Percentiles rank a stretch among this genome's conserved stretches.
These are phyloP conservation scores for Psophia crepitans DNA, from an alignment of 2,113 vertebrate genomes.

Conservation along the genomic window DNA sequence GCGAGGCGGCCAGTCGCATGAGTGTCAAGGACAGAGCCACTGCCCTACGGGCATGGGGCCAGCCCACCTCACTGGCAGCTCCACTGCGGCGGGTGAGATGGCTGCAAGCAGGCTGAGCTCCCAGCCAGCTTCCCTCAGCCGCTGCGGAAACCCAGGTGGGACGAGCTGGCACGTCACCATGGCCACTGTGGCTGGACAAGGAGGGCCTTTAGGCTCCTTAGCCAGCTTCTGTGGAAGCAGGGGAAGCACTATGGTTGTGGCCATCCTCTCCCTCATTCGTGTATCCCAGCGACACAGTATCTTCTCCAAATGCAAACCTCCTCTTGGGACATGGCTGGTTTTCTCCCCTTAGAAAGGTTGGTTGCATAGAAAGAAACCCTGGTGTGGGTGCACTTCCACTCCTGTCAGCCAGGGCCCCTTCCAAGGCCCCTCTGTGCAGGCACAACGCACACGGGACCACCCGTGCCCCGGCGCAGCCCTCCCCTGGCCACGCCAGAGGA, in stretches of 20 bases:
- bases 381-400: neutral
- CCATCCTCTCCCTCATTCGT: neutral
- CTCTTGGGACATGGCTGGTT: neutral
- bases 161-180: fast-evolving
- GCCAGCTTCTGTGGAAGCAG: neutral
- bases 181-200: neutral
- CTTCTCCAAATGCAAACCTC: neutral
- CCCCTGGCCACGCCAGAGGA: neutral
- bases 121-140: neutral
- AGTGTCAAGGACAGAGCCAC: neutral
- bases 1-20: fast-evolving
- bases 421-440: neutral
- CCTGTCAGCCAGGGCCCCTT: neutral
- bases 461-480: fast-evolving
- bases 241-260: neutral
- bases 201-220: neutral
- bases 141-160: fast-evolving
- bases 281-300: neutral
- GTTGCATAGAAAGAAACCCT: neutral
- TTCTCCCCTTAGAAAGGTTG: neutral
- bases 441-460: neutral
- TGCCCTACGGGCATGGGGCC: fast-evolving
- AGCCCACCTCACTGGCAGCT: neutral
- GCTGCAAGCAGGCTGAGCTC: neutral
- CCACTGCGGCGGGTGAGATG: fast-evolving